Evolutionary conservation across 2,888 invertebrate genomes (phyloP).

Genomic region (Steinernema scapterisci): DNA sequence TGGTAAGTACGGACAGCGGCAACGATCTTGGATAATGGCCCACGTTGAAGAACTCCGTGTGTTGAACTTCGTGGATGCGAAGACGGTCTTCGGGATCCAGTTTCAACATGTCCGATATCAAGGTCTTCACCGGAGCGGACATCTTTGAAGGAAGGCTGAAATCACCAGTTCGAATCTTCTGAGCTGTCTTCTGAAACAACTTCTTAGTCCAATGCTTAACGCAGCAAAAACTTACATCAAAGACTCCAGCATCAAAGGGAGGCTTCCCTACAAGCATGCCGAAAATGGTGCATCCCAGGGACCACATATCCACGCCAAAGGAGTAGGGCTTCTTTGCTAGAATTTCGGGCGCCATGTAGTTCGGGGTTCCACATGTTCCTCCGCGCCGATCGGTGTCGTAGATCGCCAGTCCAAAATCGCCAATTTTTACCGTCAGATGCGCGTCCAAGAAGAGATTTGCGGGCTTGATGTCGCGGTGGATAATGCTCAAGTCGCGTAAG

Average conservation of each 20-base stretch:
- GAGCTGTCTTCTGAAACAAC: slow-evolving; percentile 8
- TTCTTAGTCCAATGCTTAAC: neutral
- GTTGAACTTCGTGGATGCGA: slow-evolving; percentile 2
- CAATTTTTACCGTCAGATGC: slow-evolving; percentile 73
- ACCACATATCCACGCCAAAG: slow-evolving; percentile 64
- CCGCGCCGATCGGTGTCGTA: slow-evolving; percentile 56
- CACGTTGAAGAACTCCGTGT: slow-evolving; percentile 1
- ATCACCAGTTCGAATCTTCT: neutral
- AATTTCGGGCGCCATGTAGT: slow-evolving; percentile 75
- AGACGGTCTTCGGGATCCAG: neutral
- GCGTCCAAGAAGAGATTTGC: slow-evolving; percentile 74
- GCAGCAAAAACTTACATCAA: neutral
- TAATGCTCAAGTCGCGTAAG: neutral
- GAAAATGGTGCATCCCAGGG: slow-evolving; percentile 74
- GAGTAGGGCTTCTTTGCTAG: slow-evolving; percentile 71
- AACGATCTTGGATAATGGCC: neutral
- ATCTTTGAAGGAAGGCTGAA: neutral
- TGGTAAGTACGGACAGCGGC: too few species aligned
- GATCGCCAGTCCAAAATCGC: slow-evolving; percentile 74
- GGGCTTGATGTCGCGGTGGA: slow-evolving; percentile 74
- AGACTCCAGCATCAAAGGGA: slow-evolving; percentile 72
- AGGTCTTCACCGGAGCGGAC: neutral
- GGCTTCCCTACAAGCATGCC: slow-evolving; percentile 73
- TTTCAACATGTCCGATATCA: neutral
- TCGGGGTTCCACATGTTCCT: slow-evolving; percentile 73